Evolutionary conservation across 2,113 vertebrate species (phyloP).

Genomic region (Phalacrocorax aristotelis): DNA sequence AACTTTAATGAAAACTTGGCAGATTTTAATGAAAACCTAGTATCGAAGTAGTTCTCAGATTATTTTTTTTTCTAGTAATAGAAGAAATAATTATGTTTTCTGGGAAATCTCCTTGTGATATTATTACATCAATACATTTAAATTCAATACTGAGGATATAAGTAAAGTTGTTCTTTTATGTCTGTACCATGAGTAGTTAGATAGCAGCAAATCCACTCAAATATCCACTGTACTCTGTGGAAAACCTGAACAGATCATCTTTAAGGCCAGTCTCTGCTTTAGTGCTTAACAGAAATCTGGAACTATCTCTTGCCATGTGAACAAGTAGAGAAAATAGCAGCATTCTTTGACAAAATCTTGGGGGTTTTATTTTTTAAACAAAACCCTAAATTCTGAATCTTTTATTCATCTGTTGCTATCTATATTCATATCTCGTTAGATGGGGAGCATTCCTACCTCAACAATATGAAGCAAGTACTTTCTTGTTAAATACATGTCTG

Average conservation of each 20-base stretch:
- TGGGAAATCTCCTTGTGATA: background rate
- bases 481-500: background rate
- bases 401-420: background rate
- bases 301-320: background rate
- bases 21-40: background rate
- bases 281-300: background rate
- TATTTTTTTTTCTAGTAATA: background rate
- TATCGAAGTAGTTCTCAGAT: background rate
- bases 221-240: background rate
- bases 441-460: background rate
- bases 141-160: background rate
- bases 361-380: background rate
- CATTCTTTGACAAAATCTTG: background rate
- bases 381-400: background rate
- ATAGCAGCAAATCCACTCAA: background rate
- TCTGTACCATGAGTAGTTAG: background rate
- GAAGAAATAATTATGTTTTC: background rate
- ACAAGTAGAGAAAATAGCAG: background rate
- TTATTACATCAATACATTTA: background rate
- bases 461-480: background rate
- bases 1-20: background rate
- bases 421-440: background rate
- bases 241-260: background rate
- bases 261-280: background rate
- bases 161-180: background rate